Conservation (phyloP, 53 echinoderm and acorn worm genomes). For the Stichopus horrens region DNA sequence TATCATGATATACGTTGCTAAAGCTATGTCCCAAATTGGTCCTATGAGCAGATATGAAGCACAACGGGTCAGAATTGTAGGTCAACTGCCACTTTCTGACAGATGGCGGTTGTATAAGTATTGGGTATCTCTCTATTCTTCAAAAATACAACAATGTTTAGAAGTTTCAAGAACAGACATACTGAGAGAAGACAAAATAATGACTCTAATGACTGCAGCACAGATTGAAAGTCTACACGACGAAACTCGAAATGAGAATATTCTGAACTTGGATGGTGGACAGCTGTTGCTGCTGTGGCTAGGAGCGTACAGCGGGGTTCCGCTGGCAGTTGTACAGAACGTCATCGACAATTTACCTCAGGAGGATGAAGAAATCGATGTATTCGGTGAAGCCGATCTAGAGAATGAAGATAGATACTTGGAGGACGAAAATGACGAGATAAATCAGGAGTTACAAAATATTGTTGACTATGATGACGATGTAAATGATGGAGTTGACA, state of each 20-base stretch:
- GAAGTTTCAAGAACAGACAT: neutral
- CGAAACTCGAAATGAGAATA: conserved; percentile 2
- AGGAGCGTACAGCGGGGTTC: conserved; percentile 31
- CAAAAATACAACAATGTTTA: conserved; percentile 8
- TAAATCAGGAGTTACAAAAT: conserved; percentile 1
- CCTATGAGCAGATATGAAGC: conserved; percentile 15
- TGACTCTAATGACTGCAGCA: neutral
- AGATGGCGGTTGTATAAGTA: conserved; percentile 34
- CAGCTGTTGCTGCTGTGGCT: conserved; percentile 16
- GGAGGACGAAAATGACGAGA: conserved; percentile 56
- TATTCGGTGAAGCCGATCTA: conserved; percentile 69
- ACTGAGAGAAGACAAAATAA: neutral
- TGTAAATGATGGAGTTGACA: conserved; percentile 43
- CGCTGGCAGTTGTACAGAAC: neutral
- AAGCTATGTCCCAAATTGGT: conserved; percentile 12
- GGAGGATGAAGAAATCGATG: conserved; percentile 53
- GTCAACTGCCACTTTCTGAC: neutral
- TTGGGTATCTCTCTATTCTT: conserved; percentile 32
- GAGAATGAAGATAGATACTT: conserved; percentile 58
- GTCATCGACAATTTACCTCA: conserved; percentile 17
- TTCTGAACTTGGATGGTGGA: conserved; percentile 1
- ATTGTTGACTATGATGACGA: conserved; percentile 36
- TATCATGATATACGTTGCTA: conserved; percentile 15
- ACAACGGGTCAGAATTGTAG: neutral
- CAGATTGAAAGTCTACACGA: neutral